Base-by-base conservation (phyloP, 2,888 invertebrate species). In the Drosophila histrio region DNA sequence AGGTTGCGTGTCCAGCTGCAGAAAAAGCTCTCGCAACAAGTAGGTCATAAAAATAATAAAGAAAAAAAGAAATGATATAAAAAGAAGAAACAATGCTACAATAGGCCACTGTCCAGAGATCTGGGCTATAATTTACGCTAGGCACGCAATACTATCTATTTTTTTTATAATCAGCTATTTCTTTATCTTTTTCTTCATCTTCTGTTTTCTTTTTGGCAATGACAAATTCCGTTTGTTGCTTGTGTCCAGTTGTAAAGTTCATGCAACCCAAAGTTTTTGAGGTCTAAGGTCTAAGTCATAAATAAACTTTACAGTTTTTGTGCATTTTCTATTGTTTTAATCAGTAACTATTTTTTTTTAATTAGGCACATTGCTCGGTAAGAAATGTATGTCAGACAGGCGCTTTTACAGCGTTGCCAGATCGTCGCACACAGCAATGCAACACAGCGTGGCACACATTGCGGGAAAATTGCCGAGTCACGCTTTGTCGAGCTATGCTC, bases 381-480 rank as follows among this genome's bases (percentile, higher is more conserved):
- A 21, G 19, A 5, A 38, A 49, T 50, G 24, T 24, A 15, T n/a
- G 49, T 50, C 24, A 17, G 13, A 15, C 9, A 15, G 17, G 19
- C 19, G n/a, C n/a, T n/a, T n/a, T 2, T 17, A 7, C 28, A 24
- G 50, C 36, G 50, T 50, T 50, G 50, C 50, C 50, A 50, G 50
- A 50, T 19, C 17, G 50, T 38, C n/a, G 13, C 7, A 34, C 1
- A 34, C 1, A 22, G 22, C 38, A 46, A 57, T 77, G 72, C 72
- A 72, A 46, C 77, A 57, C n/a, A 39, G 46, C 59, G 46, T 67
- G 71, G 54, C 71, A 66, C 54, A 66, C 52, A 63, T 62, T 58
- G 21, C 13, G n/a, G 58, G 57, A 61, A 78, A 87, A 81, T 72
- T 44, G 76, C 46, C 59, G 41, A 81, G 87, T 76, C 86, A 87